Evolutionary conservation across 2,797 vertebrate genomes (phyloP).

Genomic region (Oryzias dopingdopingensis): DNA sequence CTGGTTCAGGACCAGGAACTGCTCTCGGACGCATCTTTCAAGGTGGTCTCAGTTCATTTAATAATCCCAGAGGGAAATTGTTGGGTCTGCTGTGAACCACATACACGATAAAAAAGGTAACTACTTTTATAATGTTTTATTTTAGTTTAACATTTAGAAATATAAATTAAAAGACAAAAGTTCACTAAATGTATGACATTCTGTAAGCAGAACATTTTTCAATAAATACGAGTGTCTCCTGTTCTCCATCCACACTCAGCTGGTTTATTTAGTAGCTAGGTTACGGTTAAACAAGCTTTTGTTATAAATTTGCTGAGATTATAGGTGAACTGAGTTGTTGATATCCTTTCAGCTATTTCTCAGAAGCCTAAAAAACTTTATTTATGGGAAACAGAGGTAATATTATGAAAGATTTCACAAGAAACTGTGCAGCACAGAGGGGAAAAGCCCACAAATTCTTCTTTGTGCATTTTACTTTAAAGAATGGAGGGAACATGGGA

Average conservation of each 20-base stretch:
- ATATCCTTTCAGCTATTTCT: constrained; percentile 37
- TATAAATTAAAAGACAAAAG: too few relatives aligned
- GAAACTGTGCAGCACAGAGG: background rate
- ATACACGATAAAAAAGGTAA: too few relatives aligned
- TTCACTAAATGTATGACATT: background rate
- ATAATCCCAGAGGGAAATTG: too few relatives aligned
- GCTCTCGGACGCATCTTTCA: too few relatives aligned
- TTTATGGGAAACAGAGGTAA: background rate
- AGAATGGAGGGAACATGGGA: too few relatives aligned
- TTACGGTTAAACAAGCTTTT: constrained; percentile 57
- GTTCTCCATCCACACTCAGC: constrained; percentile 47
- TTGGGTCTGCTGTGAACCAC: too few relatives aligned
- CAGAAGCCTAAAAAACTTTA: constrained; percentile 20
- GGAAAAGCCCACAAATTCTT: too few relatives aligned
- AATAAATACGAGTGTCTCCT: constrained; percentile 67
- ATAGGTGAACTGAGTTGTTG: constrained; percentile 31
- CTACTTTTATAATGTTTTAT: too few relatives aligned
- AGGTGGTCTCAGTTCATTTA: too few relatives aligned
- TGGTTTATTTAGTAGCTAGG: constrained; percentile 62
- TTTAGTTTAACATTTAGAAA: too few relatives aligned
- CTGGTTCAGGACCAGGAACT: too few relatives aligned
- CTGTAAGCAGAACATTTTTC: constrained; percentile 53
- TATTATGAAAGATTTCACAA: background rate
- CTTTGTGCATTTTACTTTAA: too few relatives aligned
- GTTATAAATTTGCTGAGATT: constrained; percentile 45